Evolutionary conservation across 37 sponge, comb jelly and placozoan species (phyloP), one percentile per base, ranked within the genome.

Genomic region (Ephydatia muelleri): DNA sequence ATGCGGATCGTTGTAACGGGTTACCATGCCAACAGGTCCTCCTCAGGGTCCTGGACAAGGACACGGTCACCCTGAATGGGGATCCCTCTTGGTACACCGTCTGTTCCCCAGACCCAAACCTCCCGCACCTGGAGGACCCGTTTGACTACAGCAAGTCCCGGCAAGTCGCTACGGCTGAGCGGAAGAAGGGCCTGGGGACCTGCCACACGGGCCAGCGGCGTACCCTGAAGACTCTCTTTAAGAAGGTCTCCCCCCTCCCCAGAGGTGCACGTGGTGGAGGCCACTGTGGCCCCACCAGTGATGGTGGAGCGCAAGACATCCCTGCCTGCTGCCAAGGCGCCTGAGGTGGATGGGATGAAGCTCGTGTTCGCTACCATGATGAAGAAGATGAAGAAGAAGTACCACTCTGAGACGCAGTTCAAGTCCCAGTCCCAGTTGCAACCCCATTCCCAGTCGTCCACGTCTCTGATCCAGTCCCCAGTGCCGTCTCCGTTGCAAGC

Each of bases 1-100:
- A 65, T 65, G 67, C 21, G 67, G 16, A 23, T 65, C 21, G 21
- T 21, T 21, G 21, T 65, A 19, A n/a, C n/a, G n/a, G n/a, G n/a
- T n/a, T n/a, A n/a, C n/a, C n/a, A 57, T 21, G 19, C 19, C 19
- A 1, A 0, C 72, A 88, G 89, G 89, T 88, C 13, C 72, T 88
- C 5, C 38, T 88, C 26, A 23, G 43, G 49, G 73, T 88, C 27
- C 25, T 74, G 26, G 80, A 88, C 35, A 38, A 38, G 37, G 73
- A 88, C 30, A 66, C 79, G 0, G 73, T 88, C n/a, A 40, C 68
- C 30, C 73, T 88, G 19, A 37, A 49, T 49, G 84, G 80, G 49
- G 80, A 77, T 38, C 80, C 89, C 3, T 57, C 68, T 2, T 88
- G 89, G 89, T 83, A 77, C 80, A 83, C 79, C 48, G 38, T 88